phyloP scores from a whole-genome alignment of 2,797 vertebrate species.

The Sebastes steindachneri region DNA sequence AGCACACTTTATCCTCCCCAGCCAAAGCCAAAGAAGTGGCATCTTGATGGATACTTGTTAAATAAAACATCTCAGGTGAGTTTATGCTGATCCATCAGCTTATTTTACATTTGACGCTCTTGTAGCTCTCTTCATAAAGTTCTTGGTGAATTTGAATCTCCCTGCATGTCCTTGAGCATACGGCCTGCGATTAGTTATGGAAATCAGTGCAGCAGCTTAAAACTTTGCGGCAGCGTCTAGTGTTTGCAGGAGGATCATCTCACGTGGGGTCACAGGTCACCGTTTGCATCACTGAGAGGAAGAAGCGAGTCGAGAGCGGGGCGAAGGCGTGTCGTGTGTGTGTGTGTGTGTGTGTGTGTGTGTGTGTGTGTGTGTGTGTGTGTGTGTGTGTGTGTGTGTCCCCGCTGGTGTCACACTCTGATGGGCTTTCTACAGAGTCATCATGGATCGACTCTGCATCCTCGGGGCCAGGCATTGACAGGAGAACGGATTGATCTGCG shows the following conservation, averaged over 20 bases:
- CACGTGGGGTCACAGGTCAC: not conserved
- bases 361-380: not conserved
- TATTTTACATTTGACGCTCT: not conserved
- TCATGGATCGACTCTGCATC: constrained; percentile 32
- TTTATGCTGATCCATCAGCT: constrained; percentile 5
- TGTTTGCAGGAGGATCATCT: not conserved
- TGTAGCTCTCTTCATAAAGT: not conserved
- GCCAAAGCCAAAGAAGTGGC: not conserved
- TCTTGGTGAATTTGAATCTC: constrained; percentile 3
- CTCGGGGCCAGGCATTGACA: constrained; percentile 10
- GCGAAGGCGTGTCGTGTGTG: not conserved
- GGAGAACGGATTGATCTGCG: constrained; percentile 38
- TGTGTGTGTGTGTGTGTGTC: not conserved
- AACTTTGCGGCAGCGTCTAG: not conserved
- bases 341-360: not conserved
- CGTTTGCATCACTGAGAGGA: not conserved
- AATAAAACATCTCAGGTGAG: not conserved
- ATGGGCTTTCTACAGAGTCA: constrained; percentile 45
- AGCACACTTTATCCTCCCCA: not conserved
- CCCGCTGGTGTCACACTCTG: constrained; percentile 11
- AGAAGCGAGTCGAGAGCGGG: not conserved
- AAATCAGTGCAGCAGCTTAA: constrained; percentile 32
- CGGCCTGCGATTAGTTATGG: constrained; percentile 20
- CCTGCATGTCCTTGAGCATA: constrained; percentile 25
- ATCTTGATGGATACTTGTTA: not conserved